Conservation (phyloP, 2,113 vertebrate species). For the Clarias batrachus region DNA sequence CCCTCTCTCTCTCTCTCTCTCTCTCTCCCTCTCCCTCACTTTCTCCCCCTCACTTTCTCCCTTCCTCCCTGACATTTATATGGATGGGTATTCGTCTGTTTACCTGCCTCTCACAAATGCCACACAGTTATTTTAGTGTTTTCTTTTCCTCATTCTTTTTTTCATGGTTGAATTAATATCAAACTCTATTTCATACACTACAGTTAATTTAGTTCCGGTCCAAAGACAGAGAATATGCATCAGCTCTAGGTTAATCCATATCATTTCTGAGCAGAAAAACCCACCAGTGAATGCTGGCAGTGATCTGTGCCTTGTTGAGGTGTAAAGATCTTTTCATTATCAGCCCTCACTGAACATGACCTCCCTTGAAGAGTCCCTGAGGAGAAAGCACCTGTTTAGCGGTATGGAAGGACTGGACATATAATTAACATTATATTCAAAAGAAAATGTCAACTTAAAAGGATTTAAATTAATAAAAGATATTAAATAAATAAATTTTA, state of each 20-base stretch:
- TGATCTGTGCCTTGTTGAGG: neutral
- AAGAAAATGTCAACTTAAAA: neutral
- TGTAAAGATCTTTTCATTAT: conserved; percentile 27
- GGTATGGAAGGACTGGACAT: neutral
- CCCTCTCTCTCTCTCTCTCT: conserved; percentile 67
- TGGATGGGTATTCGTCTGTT: conserved; percentile 77
- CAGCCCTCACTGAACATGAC: conserved; percentile 2
- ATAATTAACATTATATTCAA: neutral
- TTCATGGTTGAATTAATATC: neutral
- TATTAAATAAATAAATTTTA: too few species aligned
- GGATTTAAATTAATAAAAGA: neutral
- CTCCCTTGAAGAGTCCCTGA: conserved; percentile 20
- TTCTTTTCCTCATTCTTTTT: conserved; percentile 25
- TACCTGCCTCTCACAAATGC: conserved; percentile 75
- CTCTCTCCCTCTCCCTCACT: conserved; percentile 64
- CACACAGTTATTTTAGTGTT: conserved; percentile 71
- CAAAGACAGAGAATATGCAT: neutral
- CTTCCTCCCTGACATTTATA: conserved; percentile 72
- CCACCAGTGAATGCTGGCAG: neutral
- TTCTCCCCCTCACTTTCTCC: neutral
- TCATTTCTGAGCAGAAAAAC: neutral
- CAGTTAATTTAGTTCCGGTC: neutral
- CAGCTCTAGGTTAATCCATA: neutral
- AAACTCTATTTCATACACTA: neutral
- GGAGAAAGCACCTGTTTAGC: conserved; percentile 5